Conservation (phyloP, 2,797 vertebrate genomes). For the Nyctalus aviator region DNA sequence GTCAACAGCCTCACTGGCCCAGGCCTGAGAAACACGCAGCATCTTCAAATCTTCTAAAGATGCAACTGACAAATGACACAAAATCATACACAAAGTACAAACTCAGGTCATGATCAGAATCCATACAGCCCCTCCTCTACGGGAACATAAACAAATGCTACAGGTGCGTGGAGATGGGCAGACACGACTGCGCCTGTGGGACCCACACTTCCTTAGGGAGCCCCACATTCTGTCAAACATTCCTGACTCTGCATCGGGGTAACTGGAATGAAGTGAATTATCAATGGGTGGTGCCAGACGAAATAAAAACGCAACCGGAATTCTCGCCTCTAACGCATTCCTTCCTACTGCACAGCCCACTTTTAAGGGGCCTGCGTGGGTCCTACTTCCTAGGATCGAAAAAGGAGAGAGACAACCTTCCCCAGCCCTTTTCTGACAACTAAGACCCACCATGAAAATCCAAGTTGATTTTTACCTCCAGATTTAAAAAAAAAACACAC, state of each 20-base stretch:
- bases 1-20: neutral
- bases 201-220: neutral
- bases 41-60: conserved; percentile 9
- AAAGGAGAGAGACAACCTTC: neutral
- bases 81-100: conserved; percentile 56
- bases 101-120: conserved; percentile 19
- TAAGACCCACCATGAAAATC: neutral
- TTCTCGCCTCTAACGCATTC: neutral
- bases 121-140: neutral
- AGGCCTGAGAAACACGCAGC: neutral
- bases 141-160: conserved; percentile 45
- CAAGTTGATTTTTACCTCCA: neutral
- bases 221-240: conserved; percentile 13
- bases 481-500: neutral
- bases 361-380: neutral
- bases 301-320: conserved; percentile 49
- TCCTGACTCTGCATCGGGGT: neutral
- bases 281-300: neutral
- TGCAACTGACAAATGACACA: conserved; percentile 16
- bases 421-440: neutral
- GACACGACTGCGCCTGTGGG: neutral
- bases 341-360: neutral
- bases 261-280: neutral
- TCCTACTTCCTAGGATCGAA: conserved; percentile 1
- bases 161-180: neutral